These are phyloP conservation scores for Barnardius zonarius DNA, from an alignment of 2,113 vertebrate species.

Conservation along the genomic window DNA sequence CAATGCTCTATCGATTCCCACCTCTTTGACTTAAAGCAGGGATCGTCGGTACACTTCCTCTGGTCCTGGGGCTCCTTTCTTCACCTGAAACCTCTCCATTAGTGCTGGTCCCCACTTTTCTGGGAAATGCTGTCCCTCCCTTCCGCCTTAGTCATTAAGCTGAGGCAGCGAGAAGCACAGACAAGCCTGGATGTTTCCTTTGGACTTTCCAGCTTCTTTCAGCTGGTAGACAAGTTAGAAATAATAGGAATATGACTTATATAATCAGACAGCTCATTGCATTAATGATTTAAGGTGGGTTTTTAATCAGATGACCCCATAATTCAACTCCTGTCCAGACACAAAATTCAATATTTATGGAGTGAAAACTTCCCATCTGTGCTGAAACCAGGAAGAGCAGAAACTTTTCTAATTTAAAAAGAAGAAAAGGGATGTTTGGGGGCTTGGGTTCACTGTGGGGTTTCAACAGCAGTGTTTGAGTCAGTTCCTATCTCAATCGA, in stretches of 20 bases:
- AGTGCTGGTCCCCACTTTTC: background rate
- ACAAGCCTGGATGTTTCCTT: background rate
- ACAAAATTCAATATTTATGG: conserved; percentile 10
- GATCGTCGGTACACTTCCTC: background rate
- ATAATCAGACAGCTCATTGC: conserved; percentile 15
- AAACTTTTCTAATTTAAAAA: background rate
- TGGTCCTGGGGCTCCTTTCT: background rate
- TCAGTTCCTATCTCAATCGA: background rate
- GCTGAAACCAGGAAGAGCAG: background rate
- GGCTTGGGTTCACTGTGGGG: background rate
- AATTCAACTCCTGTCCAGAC: background rate
- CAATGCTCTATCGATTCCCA: rapidly evolving
- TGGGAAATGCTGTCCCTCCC: background rate
- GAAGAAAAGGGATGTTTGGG: background rate
- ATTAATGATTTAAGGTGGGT: conserved; percentile 6
- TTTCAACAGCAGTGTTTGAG: background rate
- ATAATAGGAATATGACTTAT: conserved; percentile 9
- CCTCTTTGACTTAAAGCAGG: rapidly evolving
- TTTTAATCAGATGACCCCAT: conserved; percentile 23
- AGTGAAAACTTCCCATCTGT: background rate
- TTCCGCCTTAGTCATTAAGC: background rate
- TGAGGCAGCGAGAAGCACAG: background rate
- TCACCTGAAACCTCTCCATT: background rate
- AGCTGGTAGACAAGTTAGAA: background rate
- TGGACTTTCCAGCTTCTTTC: background rate